Conservation (phyloP, 2,888 invertebrate genomes). For the Electrophaes corylata region DNA sequence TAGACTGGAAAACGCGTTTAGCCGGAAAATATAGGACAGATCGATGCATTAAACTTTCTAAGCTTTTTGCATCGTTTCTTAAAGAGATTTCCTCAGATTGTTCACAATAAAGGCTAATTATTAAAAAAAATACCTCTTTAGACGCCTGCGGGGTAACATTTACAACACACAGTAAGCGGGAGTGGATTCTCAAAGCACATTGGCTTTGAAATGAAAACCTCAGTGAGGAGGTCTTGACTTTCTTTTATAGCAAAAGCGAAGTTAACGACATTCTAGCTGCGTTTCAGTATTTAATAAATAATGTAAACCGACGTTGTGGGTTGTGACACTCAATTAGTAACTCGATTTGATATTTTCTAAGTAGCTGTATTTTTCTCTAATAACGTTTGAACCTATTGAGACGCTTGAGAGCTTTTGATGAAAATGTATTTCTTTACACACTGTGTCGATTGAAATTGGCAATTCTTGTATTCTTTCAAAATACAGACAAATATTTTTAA, state of each 20-base stretch:
- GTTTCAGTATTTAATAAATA: conserved; percentile 67
- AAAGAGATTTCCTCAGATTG: conserved; percentile 24
- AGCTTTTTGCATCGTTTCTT: conserved; percentile 12
- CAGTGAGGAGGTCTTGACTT: conserved; percentile 66
- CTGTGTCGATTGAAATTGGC: conserved; percentile 13
- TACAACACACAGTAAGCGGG: conserved; percentile 51
- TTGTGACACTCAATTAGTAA: conserved; percentile 73
- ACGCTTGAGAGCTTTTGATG: conserved; percentile 13
- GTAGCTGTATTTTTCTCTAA: conserved; percentile 40
- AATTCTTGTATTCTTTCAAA: too few relatives aligned
- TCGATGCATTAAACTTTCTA: conserved; percentile 53
- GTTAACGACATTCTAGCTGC: conserved; percentile 67
- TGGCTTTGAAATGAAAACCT: conserved; percentile 68
- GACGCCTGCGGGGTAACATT: conserved; percentile 45
- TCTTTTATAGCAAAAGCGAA: conserved; percentile 66
- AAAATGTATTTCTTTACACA: conserved; percentile 17
- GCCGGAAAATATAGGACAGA: conserved; percentile 67
- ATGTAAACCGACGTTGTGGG: conserved; percentile 65
- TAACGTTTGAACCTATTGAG: conserved; percentile 31
- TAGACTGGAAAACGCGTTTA: conserved; percentile 72
- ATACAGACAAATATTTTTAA: too few relatives aligned
- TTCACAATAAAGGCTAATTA: conserved; percentile 44
- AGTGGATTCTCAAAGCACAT: conserved; percentile 55
- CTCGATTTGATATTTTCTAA: conserved; percentile 66
- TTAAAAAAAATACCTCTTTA: conserved; percentile 49